Percentiles rank a stretch among this genome's conserved stretches.
Evolutionary conservation across 2,888 invertebrate genomes (phyloP).

Genomic region (Eupithecia centaureata): DNA sequence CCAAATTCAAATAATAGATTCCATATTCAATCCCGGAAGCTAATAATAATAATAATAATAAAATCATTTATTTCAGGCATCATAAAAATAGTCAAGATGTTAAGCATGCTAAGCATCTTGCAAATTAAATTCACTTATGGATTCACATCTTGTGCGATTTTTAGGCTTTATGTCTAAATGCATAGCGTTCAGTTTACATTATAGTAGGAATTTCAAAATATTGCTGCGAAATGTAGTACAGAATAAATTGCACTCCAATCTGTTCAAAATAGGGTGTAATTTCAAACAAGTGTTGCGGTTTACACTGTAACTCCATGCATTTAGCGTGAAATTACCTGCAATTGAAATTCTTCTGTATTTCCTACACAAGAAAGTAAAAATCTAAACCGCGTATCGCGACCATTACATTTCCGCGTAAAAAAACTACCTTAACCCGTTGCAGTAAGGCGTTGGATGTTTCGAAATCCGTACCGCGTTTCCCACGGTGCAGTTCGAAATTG

Average conservation of each 20-base stretch:
- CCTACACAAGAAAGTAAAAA: conserved; percentile 15
- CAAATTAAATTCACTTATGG: conserved; percentile 39
- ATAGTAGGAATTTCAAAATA: background rate
- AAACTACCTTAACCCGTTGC: conserved; percentile 18
- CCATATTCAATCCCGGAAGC: conserved; percentile 45
- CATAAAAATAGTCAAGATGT: too few relatives aligned
- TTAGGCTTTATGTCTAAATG: background rate
- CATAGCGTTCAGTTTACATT: conserved; percentile 11
- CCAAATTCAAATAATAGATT: conserved; percentile 40
- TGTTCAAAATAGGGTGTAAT: conserved; percentile 10
- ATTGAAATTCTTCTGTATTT: conserved; percentile 16
- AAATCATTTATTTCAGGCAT: too few relatives aligned
- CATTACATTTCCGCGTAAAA: conserved; percentile 9
- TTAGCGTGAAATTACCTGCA: conserved; percentile 9
- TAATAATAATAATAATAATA: too few relatives aligned
- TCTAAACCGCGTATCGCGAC: background rate
- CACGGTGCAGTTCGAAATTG: conserved; percentile 26
- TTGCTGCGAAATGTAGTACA: background rate
- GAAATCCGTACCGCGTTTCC: conserved; percentile 22
- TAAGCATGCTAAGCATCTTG: conserved; percentile 45
- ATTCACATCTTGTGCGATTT: conserved; percentile 28
- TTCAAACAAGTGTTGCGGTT: conserved; percentile 10
- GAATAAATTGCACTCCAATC: conserved; percentile 13
- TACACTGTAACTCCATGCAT: conserved; percentile 15
- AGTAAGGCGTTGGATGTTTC: conserved; percentile 21